Conservation (phyloP, 1,140 invertebrate genomes). For the Bombus superbus region DNA sequence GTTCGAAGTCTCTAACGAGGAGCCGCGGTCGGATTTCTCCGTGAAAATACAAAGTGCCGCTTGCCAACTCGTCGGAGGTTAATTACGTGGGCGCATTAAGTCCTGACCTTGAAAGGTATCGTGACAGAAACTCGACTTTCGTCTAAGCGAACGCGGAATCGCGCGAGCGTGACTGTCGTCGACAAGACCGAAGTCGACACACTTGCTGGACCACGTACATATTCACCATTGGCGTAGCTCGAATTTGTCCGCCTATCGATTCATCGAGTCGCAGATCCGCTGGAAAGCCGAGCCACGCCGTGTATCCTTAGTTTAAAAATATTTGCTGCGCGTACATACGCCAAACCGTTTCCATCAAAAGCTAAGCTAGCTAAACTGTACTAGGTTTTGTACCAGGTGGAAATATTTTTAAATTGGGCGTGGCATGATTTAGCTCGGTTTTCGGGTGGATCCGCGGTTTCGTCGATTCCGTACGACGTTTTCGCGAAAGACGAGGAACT, state of each 20-base stretch:
- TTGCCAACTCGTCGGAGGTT: background rate
- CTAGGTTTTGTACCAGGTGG: accelerated
- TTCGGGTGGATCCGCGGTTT: too few species aligned
- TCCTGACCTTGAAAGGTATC: conserved; percentile 11
- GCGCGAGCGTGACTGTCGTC: background rate
- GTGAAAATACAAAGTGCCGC: conserved; percentile 10
- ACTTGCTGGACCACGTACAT: too few species aligned
- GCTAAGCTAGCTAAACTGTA: too few species aligned
- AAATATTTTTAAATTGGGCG: too few species aligned
- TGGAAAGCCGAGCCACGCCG: too few species aligned
- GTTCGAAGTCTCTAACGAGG: conserved; percentile 23
- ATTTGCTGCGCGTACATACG: too few species aligned
- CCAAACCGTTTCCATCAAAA: too few species aligned
- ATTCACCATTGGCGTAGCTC: too few species aligned
- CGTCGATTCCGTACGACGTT: background rate
- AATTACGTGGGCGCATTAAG: conserved; percentile 17
- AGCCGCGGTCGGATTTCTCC: conserved; percentile 11
- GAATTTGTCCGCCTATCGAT: too few species aligned
- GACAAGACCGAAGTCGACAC: background rate
- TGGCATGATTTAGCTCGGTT: too few species aligned
- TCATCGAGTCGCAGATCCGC: too few species aligned
- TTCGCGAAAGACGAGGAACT: background rate
- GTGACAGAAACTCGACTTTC: conserved; percentile 12
- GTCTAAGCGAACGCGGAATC: conserved; percentile 6
- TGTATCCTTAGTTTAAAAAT: too few species aligned